Evolutionary conservation across 2,113 vertebrate genomes (phyloP).

Genomic region (Pao palembangensis): DNA sequence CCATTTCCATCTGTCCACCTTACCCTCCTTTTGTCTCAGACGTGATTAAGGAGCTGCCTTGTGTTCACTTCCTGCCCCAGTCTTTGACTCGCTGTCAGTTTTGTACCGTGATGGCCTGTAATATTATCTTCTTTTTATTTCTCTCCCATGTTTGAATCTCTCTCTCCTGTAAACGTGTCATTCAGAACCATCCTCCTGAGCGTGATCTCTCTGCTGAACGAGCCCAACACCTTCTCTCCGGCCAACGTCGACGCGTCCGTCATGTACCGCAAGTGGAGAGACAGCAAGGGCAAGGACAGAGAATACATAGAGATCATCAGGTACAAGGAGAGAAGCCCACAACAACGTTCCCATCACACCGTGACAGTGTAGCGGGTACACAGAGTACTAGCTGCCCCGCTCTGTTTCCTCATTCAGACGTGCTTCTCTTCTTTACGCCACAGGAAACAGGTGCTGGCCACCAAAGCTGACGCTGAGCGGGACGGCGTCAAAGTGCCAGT

Average conservation of each 20-base stretch:
- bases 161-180: background rate
- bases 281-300: constrained; percentile 91
- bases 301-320: constrained; percentile 96
- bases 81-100: background rate
- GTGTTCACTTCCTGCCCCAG: constrained; percentile 10
- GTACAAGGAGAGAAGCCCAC: constrained; percentile 45
- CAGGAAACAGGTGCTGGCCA: constrained; percentile 92
- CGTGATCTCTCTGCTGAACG: constrained; percentile 92
- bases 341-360: too few species aligned
- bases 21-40: too few species aligned
- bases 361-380: background rate
- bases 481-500: constrained; percentile 92
- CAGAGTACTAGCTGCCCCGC: fast-evolving
- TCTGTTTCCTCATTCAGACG: background rate
- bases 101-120: background rate
- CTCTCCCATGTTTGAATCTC: constrained; percentile 16
- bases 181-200: constrained; percentile 93
- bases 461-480: constrained; percentile 87
- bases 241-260: constrained; percentile 95
- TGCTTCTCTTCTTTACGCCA: fast-evolving
- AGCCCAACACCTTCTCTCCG: constrained; percentile 94
- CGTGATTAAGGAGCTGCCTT: constrained; percentile 3
- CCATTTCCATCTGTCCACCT: too few species aligned
- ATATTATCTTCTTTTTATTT: too few species aligned
- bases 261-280: constrained; percentile 97